phyloP scores from a whole-genome alignment of 2,113 vertebrate species.

The Crotalus viridis region DNA sequence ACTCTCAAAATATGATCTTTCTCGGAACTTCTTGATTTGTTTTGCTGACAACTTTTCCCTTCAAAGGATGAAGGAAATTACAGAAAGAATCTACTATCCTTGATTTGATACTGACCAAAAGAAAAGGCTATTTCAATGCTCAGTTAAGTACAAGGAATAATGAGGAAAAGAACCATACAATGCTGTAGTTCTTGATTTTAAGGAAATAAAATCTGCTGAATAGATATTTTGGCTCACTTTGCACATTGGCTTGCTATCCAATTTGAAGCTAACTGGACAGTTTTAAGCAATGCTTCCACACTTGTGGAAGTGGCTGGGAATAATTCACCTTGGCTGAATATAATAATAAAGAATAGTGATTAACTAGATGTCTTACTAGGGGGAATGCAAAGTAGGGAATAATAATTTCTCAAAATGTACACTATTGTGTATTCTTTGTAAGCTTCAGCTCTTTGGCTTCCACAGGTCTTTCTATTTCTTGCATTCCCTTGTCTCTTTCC shows the following conservation, averaged over 20 bases:
- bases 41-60: background rate
- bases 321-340: background rate
- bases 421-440: background rate
- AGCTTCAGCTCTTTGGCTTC: background rate
- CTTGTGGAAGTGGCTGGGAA: background rate
- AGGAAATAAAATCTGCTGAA: background rate
- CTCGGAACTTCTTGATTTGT: background rate
- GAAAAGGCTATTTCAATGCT: background rate
- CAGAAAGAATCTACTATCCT: background rate
- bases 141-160: background rate
- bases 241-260: background rate
- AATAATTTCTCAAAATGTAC: background rate
- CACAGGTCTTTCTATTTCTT: background rate
- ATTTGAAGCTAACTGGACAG: background rate
- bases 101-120: background rate
- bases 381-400: background rate
- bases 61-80: background rate
- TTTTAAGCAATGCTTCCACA: background rate
- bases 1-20: background rate
- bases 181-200: background rate
- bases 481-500: slow-evolving; percentile 41
- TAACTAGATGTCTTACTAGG: background rate
- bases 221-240: background rate
- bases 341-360: background rate
- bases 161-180: background rate